A percentile compares a stretch with the other conserved stretches of the same genome.
Conservation (phyloP, 2,888 invertebrate species). For the Yponomeuta sedellus region DNA sequence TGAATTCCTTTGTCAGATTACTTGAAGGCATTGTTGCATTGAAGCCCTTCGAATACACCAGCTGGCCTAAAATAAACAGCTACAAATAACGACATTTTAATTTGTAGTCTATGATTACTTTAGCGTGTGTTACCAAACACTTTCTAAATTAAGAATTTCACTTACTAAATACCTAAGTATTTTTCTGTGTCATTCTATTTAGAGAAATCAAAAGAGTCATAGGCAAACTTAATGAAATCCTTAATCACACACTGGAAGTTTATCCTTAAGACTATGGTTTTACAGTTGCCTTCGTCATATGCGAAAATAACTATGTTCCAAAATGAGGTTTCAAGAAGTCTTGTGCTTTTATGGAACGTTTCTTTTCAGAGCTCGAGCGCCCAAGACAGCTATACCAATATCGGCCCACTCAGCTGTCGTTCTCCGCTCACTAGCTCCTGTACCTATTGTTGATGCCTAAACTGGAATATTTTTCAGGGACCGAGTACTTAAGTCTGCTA, state of each 20-base stretch:
- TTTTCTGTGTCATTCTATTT: background rate
- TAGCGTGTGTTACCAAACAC: too few relatives aligned
- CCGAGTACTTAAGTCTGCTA: constrained; percentile 28
- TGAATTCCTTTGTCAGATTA: too few relatives aligned
- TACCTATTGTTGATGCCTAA: constrained; percentile 18
- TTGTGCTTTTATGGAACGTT: constrained; percentile 9
- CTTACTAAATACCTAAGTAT: background rate
- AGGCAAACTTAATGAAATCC: background rate
- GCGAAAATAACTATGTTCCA: background rate
- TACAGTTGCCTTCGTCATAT: background rate
- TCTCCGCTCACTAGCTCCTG: constrained; percentile 30
- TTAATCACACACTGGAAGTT: background rate
- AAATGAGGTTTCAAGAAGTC: background rate
- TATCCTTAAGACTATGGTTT: background rate
- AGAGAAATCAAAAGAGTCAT: background rate
- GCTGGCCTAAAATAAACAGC: too few relatives aligned
- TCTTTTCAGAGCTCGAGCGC: constrained; percentile 35
- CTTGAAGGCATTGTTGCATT: too few relatives aligned
- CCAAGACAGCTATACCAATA: constrained; percentile 34
- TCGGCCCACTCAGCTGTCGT: constrained; percentile 45
- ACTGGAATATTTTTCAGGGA: constrained; percentile 33
- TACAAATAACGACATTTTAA: too few relatives aligned
- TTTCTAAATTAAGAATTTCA: background rate
- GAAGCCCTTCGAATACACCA: too few relatives aligned
- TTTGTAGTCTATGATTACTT: too few relatives aligned